Evolutionary conservation across 2,888 invertebrate species (phyloP).

Genomic region (Hofmannophila pseudospretella): DNA sequence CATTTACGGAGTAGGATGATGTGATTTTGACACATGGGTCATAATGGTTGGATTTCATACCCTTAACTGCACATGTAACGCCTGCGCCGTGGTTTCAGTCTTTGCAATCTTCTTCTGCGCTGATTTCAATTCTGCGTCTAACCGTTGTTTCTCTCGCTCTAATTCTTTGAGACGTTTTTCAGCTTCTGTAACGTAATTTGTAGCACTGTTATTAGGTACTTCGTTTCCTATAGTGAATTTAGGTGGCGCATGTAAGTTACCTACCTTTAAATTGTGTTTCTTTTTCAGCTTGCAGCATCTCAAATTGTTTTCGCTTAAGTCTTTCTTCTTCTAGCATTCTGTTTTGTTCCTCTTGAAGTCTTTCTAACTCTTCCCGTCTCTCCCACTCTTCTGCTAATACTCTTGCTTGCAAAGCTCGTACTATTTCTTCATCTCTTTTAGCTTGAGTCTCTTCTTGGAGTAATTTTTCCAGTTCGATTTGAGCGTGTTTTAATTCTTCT

Average conservation of each 20-base stretch:
- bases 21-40: no score
- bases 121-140: constrained; percentile 83
- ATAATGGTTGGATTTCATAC: no score
- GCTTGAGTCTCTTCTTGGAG: constrained; percentile 91
- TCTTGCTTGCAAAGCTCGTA: constrained; percentile 81
- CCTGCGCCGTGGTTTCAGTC: constrained; percentile 78
- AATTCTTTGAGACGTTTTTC: constrained; percentile 82
- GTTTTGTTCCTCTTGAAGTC: constrained; percentile 87
- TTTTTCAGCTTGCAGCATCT: constrained; percentile 83
- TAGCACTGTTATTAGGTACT: no score
- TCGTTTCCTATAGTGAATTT: no score
- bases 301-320: constrained; percentile 85
- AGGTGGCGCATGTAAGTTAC: neutral
- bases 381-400: constrained; percentile 92
- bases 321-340: constrained; percentile 85
- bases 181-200: constrained; percentile 81
- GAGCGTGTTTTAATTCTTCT: constrained; percentile 84
- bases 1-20: no score
- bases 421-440: constrained; percentile 90
- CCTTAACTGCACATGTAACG: constrained; percentile 60
- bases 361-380: constrained; percentile 87
- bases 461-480: constrained; percentile 82
- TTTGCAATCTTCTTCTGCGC: constrained; percentile 83
- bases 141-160: constrained; percentile 82
- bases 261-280: constrained; percentile 83